Evolutionary conservation across 2,797 vertebrate species (phyloP).

Genomic region (Rachycentron canadum): DNA sequence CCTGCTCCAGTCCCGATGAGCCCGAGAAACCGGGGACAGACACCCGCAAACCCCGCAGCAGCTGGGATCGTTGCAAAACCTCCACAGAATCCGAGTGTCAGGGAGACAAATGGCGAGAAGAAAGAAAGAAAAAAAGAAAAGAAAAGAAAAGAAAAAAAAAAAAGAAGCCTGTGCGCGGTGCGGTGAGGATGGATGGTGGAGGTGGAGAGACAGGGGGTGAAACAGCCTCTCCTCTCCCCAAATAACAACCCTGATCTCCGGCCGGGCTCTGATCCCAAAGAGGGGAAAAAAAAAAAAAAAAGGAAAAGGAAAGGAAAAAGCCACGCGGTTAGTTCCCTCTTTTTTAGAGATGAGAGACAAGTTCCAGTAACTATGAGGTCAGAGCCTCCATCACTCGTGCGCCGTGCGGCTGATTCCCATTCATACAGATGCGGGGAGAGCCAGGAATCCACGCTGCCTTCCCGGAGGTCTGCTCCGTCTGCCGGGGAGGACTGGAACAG

Average conservation of each 20-base stretch:
- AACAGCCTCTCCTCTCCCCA: constrained; percentile 49
- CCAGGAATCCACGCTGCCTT: constrained; percentile 52
- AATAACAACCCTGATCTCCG: constrained; percentile 27
- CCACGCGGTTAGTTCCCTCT: constrained; percentile 29
- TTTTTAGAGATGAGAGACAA: constrained; percentile 39
- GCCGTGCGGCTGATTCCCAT: constrained; percentile 34
- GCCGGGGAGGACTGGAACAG: constrained; percentile 56
- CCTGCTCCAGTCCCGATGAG: constrained; percentile 47
- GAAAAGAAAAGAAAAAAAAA: not conserved
- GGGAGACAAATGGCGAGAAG: too few relatives aligned
- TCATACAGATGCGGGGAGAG: constrained; percentile 24
- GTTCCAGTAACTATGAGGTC: constrained; percentile 66
- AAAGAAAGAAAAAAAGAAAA: too few relatives aligned
- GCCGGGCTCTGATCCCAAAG: constrained; percentile 27
- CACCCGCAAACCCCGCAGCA: constrained; percentile 25
- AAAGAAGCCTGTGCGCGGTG: not conserved
- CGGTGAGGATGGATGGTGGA: constrained; percentile 15
- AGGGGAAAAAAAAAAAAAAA: constrained; percentile 7
- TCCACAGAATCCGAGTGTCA: constrained; percentile 45
- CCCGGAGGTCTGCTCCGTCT: constrained; percentile 75
- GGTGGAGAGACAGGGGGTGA: constrained; percentile 10
- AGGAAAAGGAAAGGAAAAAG: not conserved
- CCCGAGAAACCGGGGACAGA: constrained; percentile 13
- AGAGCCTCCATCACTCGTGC: constrained; percentile 68
- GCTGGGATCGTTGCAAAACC: not conserved